Conservation (phyloP, 2,888 invertebrate genomes). For the Dynastes hyllus region DNA sequence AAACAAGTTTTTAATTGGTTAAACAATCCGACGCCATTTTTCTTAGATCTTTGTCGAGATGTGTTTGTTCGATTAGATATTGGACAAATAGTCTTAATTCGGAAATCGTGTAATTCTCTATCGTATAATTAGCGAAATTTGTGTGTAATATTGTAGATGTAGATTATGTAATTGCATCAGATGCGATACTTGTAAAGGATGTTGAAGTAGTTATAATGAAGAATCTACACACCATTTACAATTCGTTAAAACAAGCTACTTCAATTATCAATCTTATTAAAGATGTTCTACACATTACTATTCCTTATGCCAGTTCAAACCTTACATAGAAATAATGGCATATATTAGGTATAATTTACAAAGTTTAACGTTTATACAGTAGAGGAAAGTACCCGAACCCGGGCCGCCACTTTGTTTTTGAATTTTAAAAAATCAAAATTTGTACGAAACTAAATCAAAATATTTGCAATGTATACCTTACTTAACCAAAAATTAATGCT, state of each 20-base stretch:
- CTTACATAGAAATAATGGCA: too few species aligned
- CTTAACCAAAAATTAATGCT: too few species aligned
- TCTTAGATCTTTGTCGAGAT: slow-evolving; percentile 26
- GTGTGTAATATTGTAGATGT: background rate
- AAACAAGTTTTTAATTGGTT: slow-evolving; percentile 29
- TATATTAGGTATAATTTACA: too few species aligned
- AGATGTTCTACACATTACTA: too few species aligned
- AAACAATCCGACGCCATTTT: slow-evolving; percentile 43
- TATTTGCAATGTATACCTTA: too few species aligned
- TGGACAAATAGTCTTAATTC: slow-evolving; percentile 28
- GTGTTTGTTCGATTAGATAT: slow-evolving; percentile 13
- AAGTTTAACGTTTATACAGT: too few species aligned
- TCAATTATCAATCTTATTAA: background rate
- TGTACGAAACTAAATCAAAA: too few species aligned
- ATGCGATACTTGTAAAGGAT: background rate
- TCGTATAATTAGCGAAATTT: background rate
- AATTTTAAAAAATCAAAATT: too few species aligned
- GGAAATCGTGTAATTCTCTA: slow-evolving; percentile 11
- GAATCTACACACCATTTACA: slow-evolving; percentile 6
- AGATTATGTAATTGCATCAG: slow-evolving; percentile 2
- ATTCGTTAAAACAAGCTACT: slow-evolving; percentile 14
- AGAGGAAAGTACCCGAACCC: too few species aligned
- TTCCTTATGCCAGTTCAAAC: too few species aligned
- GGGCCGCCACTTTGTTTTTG: too few species aligned
- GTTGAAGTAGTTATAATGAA: slow-evolving; percentile 1